These are phyloP conservation scores for Peribatodes rhomboidaria DNA, from an alignment of 2,888 invertebrate species.

Conservation along the genomic window DNA sequence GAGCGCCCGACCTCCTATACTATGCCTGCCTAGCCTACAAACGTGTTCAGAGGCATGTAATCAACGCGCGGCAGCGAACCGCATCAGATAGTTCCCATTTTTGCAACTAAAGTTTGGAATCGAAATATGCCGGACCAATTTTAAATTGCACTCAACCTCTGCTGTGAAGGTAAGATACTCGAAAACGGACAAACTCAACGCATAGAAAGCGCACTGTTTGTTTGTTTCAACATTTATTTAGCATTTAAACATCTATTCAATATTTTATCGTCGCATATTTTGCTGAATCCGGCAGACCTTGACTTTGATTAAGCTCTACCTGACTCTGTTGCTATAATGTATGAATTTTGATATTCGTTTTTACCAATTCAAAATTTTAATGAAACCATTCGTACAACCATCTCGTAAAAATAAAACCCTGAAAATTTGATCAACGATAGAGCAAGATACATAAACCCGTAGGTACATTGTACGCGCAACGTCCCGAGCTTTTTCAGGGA, in stretches of 20 bases:
- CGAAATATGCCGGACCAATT: conserved; percentile 1
- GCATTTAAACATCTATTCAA: too few relatives aligned
- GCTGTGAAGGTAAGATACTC: background rate
- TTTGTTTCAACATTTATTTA: too few relatives aligned
- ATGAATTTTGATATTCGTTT: too few relatives aligned
- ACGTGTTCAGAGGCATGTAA: conserved; percentile 50
- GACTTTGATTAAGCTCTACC: too few relatives aligned
- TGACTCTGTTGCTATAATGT: too few relatives aligned
- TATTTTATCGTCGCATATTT: too few relatives aligned
- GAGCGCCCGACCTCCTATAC: conserved; percentile 49
- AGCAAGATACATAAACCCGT: background rate
- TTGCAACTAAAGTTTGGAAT: conserved; percentile 12
- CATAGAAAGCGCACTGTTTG: background rate
- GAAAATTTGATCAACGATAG: background rate
- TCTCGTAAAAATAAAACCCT: too few relatives aligned
- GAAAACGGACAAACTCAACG: background rate
- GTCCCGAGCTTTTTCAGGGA: conserved; percentile 10
- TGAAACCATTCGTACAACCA: too few relatives aligned
- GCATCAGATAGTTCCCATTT: conserved; percentile 20
- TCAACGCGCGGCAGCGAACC: conserved; percentile 36
- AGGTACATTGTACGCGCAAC: background rate
- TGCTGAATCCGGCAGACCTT: too few relatives aligned
- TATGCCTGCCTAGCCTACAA: conserved; percentile 36
- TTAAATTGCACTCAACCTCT: background rate
- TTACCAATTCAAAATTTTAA: too few relatives aligned